A percentile compares a stretch with the other conserved stretches of the same genome.
These are phyloP conservation scores for Centruroides sculpturatus DNA, from an alignment of 1,140 invertebrate species.

Conservation along the genomic window DNA sequence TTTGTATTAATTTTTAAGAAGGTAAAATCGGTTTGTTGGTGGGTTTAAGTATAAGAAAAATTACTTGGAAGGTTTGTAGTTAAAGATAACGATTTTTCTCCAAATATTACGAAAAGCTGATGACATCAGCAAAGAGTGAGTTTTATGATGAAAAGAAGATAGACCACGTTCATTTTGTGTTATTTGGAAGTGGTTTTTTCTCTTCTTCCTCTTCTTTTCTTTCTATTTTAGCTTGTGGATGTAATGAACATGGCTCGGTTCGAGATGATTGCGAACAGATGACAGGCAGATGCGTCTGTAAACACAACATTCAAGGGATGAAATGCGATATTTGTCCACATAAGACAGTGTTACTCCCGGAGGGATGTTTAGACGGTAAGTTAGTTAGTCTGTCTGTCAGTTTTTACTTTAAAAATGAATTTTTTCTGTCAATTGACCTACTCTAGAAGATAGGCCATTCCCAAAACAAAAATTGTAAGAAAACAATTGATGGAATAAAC, in stretches of 20 bases:
- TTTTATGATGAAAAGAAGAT: too few relatives aligned
- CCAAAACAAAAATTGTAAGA: not conserved
- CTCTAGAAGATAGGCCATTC: not conserved
- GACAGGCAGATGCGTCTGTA: slow-evolving; percentile 64
- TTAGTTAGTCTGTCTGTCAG: not conserved
- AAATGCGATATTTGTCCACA: slow-evolving; percentile 71
- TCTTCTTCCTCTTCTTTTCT: not conserved
- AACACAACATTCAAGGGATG: slow-evolving; percentile 52
- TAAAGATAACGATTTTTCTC: too few relatives aligned
- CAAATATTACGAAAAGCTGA: too few relatives aligned
- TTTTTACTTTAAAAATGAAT: not conserved
- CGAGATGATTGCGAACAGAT: slow-evolving; percentile 73
- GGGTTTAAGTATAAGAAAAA: too few relatives aligned
- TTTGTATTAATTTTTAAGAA: too few relatives aligned
- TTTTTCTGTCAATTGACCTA: not conserved
- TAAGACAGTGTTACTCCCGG: slow-evolving; percentile 53
- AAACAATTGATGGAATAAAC: not conserved
- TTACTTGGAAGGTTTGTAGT: too few relatives aligned
- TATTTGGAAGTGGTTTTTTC: not conserved
- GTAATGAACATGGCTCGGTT: slow-evolving; percentile 56
- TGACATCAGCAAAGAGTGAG: too few relatives aligned
- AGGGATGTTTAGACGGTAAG: slow-evolving; percentile 59
- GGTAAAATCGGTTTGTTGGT: too few relatives aligned
- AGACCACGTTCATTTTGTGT: too few relatives aligned
- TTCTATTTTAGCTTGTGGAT: slow-evolving; percentile 52